Base-by-base conservation (phyloP, 1,140 invertebrate genomes). In the Megalonaias nervosa region DNA sequence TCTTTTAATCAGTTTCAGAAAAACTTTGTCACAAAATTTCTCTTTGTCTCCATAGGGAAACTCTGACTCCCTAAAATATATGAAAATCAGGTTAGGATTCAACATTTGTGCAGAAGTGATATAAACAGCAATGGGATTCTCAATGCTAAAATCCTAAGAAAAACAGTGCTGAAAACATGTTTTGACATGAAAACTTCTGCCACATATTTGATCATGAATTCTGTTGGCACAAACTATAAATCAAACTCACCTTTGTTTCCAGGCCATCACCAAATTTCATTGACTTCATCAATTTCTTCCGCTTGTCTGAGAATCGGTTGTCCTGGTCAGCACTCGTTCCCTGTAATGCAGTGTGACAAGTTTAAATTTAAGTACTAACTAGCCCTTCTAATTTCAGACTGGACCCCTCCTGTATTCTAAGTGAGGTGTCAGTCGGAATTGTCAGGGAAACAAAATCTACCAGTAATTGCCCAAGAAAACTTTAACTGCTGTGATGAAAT, bases 261-360 rank as follows among this genome's bases (percentile, higher is more conserved):
- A 99, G 92, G 81, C 94, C 95, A 89, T 99, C 97, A 58, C 95
- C 95, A 92, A 99, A 99, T 90, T 97, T 98, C 97, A 99, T 98
- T 91, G 97, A 96, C 90, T 99, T 99, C 90, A 99, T 94, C 60
- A 99, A 92, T 88, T 99, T 99, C 91, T 99, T 99, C 91, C 99
- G 97, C 91, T 99, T 99, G 91, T 99, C 98, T 87, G 97, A 97
- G 92, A 99, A 99, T 81, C 98, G 94, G 87, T 97, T 99, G 91
- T 99, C 98, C 92, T 99, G 98, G 89, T 99, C 97, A 61, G 98
- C 96, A 85, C 95, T 98, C 55, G 98, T 99, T 65, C 98, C 98
- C 97, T 99, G 87, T 60, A 85, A 84, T 23, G 26, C 72, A 71
- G 74, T 55, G 62, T 55, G 19, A 15, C 19, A 69, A 48, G 17